A percentile compares a stretch with the other conserved stretches of the same genome.
These are phyloP conservation scores for Cepphus grylle DNA, from an alignment of 2,113 vertebrate genomes.

Conservation along the genomic window DNA sequence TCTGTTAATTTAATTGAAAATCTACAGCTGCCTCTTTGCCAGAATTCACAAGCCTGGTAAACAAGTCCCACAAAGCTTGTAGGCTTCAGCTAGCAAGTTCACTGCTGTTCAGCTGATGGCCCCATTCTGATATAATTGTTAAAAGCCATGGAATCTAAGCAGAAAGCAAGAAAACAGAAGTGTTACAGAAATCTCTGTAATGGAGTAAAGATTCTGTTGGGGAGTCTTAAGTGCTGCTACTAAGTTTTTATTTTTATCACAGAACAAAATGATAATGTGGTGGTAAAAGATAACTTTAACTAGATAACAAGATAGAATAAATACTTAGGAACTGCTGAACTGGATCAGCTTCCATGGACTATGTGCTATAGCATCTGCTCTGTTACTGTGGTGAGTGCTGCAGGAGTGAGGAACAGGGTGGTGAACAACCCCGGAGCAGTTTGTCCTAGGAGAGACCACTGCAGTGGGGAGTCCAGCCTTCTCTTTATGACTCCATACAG, in stretches of 20 bases:
- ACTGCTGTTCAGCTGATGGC: background rate
- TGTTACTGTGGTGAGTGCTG: background rate
- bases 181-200: background rate
- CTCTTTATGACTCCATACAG: background rate
- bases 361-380: background rate
- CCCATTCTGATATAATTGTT: background rate
- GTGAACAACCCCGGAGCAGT: background rate
- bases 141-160: background rate
- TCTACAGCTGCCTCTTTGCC: background rate
- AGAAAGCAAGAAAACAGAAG: background rate
- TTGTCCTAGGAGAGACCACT: background rate
- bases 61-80: background rate
- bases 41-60: background rate
- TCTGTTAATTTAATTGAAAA: constrained; percentile 14
- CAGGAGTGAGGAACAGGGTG: background rate
- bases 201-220: background rate
- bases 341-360: background rate
- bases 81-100: background rate
- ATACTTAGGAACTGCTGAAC: background rate
- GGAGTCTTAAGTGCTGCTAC: background rate
- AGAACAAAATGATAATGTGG: background rate
- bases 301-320: background rate
- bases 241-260: background rate
- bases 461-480: background rate
- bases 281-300: background rate